Evolutionary conservation across 2,113 vertebrate species (phyloP).

Genomic region (Pycnonotus jocosus): DNA sequence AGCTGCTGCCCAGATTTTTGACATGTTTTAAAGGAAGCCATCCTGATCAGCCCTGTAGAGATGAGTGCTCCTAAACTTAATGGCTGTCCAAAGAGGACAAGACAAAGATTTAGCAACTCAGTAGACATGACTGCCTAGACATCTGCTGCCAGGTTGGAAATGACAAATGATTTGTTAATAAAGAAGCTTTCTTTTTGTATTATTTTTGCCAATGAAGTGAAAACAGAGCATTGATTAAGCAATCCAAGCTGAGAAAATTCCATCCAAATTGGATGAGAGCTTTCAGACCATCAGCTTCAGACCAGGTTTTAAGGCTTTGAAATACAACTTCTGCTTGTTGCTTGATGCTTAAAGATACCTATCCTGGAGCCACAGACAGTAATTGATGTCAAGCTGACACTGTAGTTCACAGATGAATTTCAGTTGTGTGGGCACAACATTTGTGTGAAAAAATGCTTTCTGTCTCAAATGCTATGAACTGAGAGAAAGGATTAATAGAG

Average conservation of each 20-base stretch:
- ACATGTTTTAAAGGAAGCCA: background rate
- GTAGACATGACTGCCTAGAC: background rate
- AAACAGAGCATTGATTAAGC: slow-evolving; percentile 28
- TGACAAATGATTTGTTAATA: background rate
- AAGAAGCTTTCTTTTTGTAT: background rate
- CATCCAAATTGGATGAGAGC: background rate
- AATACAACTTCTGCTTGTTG: background rate
- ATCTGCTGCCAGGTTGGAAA: slow-evolving; percentile 8
- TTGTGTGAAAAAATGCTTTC: background rate
- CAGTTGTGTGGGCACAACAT: background rate
- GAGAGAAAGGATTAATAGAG: slow-evolving; percentile 19
- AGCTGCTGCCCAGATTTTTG: background rate
- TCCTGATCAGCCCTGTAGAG: background rate
- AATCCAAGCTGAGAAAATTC: slow-evolving; percentile 12
- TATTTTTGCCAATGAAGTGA: background rate
- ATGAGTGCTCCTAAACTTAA: background rate
- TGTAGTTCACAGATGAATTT: background rate
- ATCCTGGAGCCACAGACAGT: background rate
- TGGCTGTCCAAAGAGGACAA: background rate
- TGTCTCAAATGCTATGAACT: background rate
- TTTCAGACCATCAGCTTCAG: background rate
- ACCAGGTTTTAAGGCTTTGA: background rate
- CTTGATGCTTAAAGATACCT: background rate
- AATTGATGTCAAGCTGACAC: background rate
- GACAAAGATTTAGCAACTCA: background rate